These are phyloP conservation scores for Standfussiana lucernea DNA, from an alignment of 2,888 invertebrate species.

Conservation along the genomic window DNA sequence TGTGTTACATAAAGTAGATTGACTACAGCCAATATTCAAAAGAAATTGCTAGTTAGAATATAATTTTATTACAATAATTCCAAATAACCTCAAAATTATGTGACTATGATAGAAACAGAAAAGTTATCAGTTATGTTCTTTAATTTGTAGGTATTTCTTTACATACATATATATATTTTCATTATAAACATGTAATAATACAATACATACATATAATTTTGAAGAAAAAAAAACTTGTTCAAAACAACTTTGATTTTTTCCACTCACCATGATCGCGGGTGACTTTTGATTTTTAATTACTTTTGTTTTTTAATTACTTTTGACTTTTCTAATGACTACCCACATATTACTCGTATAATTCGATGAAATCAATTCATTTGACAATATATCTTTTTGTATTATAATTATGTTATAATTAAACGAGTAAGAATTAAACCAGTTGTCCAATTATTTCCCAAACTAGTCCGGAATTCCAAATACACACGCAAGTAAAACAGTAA, in stretches of 20 bases:
- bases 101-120: neutral
- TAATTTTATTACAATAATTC: slow-evolving; percentile 28
- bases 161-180: neutral
- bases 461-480: neutral
- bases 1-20: slow-evolving; percentile 53
- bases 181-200: too few relatives aligned
- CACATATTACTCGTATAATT: neutral
- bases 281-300: too few relatives aligned
- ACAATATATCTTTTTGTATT: neutral
- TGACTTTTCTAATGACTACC: neutral
- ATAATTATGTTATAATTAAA: too few relatives aligned
- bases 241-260: neutral
- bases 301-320: too few relatives aligned
- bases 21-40: slow-evolving; percentile 51
- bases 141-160: neutral
- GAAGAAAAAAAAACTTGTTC: too few relatives aligned
- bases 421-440: neutral
- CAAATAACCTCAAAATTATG: slow-evolving; percentile 11
- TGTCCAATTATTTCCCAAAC: neutral
- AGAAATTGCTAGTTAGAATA: slow-evolving; percentile 42
- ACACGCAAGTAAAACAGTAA: slow-evolving; percentile 1
- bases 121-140: neutral
- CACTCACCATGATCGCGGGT: neutral
- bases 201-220: too few relatives aligned
- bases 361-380: neutral